Evolutionary conservation across 2,113 vertebrate species (phyloP).

Genomic region (Psilopsiagon aurifrons): DNA sequence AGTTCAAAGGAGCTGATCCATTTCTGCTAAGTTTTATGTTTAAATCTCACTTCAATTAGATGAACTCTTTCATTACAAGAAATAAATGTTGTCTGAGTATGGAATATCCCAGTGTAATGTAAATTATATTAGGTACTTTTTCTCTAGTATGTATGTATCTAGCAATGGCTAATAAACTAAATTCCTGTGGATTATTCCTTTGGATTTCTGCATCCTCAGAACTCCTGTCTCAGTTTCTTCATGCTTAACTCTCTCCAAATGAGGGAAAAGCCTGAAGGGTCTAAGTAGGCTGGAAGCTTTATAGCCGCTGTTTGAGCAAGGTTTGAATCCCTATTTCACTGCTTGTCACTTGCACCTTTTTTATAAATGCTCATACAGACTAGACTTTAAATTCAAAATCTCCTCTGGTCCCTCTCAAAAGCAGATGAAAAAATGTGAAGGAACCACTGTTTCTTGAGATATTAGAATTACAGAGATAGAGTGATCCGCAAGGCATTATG

Average conservation of each 20-base stretch:
- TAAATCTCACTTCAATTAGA: conserved; percentile 60
- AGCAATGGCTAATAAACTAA: conserved; percentile 36
- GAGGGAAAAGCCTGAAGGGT: neutral
- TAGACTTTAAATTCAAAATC: neutral
- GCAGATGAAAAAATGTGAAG: neutral
- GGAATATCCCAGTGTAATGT: conserved; percentile 38
- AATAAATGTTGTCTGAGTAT: conserved; percentile 48
- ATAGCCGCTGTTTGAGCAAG: neutral
- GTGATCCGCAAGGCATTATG: neutral
- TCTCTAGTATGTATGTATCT: conserved; percentile 8
- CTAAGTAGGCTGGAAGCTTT: conserved; percentile 3
- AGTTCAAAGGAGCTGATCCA: conserved; percentile 60
- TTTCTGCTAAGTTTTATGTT: conserved; percentile 61
- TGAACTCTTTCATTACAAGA: conserved; percentile 22
- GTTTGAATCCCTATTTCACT: neutral
- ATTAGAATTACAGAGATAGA: neutral
- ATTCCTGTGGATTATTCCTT: conserved; percentile 48
- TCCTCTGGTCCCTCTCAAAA: neutral
- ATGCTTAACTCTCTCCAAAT: neutral
- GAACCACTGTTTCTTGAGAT: neutral
- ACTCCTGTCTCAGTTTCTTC: neutral
- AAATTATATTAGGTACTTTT: conserved; percentile 35
- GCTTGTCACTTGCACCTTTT: conserved; percentile 21
- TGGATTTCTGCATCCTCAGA: neutral
- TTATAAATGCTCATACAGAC: neutral